These are phyloP conservation scores for Ictidomys tridecemlineatus DNA, from an alignment of 2,113 vertebrate species.

Conservation along the genomic window DNA sequence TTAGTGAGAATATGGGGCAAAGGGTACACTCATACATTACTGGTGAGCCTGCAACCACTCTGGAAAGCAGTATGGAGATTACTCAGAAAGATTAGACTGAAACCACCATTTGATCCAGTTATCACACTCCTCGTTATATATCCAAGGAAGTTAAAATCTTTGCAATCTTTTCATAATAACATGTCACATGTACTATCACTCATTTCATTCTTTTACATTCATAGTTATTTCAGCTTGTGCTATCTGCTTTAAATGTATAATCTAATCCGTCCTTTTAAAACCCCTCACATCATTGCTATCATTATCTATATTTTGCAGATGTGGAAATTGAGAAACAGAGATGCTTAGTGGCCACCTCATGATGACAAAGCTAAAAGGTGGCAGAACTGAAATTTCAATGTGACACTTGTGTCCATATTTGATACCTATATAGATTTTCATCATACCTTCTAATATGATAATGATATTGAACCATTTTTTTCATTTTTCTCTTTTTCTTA, in stretches of 20 bases:
- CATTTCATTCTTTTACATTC: neutral
- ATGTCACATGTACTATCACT: neutral
- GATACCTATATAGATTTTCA: neutral
- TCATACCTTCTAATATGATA: rapidly evolving
- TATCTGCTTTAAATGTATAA: neutral
- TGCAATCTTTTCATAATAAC: neutral
- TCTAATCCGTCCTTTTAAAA: neutral
- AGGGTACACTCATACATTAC: too few species aligned
- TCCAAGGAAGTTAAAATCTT: neutral
- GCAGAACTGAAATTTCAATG: neutral
- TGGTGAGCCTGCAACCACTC: too few species aligned
- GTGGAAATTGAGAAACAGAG: neutral
- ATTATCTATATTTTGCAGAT: neutral
- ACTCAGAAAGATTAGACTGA: too few species aligned
- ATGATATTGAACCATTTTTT: neutral
- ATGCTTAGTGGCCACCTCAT: neutral
- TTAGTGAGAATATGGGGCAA: too few species aligned
- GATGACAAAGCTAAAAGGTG: neutral
- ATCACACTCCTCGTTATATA: too few species aligned
- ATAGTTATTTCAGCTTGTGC: neutral
- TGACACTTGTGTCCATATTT: neutral
- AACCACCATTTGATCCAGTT: too few species aligned
- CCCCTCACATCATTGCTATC: neutral
- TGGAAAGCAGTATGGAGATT: too few species aligned
- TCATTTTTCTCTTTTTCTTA: neutral